Evolutionary conservation across 2,888 invertebrate genomes (phyloP), one percentile per base, ranked within the genome.

Genomic region (Thyatira batis): DNA sequence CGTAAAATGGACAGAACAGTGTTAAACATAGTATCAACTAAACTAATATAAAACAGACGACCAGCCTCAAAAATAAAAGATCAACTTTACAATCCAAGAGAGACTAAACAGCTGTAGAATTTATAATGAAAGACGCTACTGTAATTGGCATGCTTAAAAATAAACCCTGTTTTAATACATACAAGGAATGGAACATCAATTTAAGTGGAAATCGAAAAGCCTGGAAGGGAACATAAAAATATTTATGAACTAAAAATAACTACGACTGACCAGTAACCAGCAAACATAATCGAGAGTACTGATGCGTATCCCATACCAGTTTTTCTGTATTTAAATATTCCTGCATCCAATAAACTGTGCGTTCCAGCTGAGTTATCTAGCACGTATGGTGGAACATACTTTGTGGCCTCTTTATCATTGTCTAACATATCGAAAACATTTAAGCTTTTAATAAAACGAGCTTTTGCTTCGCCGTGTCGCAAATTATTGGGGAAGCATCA

Each of bases 241-340:
- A 20, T 20, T 23, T 52, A 46, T 27, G 39, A 39, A 39, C 39
- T 17, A 54, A 55, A 56, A 52, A 53, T 56, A 58, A 59, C 55
- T 58, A 54, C 61, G 55, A 53, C 56, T 55, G 50, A 54, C 58
- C 58, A 65, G 72, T 63, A 61, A 61, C 51, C 50, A 68, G 64
- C 63, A 63, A 65, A 67, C 57, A 64, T 63, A 64, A 76, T 73
- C 63, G 63, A 73, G 75, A 70, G 66, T 69, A 70, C 55, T 66
- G 67, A 75, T 70, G 68, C 73, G 61, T 73, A 65, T 68, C 66
- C 52, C 52, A 59, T 62, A 69, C 68, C 60, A 56, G 70, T 70
- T 76, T 59, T 60, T 59, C 55, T 52, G 59, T 52, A 62, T 63
- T 62, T 58, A 56, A 43, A 56, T 60, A 63, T 51, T 54, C 57